phyloP scores from a whole-genome alignment of 2,797 vertebrate species.

The Merluccius polli region DNA sequence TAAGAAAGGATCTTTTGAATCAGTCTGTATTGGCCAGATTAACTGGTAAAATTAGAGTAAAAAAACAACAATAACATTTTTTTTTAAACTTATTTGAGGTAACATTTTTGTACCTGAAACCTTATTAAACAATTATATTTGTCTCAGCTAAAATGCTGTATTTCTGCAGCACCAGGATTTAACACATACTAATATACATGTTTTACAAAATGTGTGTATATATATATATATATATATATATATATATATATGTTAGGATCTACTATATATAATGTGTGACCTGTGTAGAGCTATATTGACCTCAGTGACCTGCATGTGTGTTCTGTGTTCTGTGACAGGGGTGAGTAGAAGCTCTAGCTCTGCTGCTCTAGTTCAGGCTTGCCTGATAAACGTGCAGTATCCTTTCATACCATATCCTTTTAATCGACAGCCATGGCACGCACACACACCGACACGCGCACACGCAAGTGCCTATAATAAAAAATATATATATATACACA shows the following conservation, averaged over 20 bases:
- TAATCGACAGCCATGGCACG: constrained; percentile 18
- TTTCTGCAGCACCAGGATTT: background rate
- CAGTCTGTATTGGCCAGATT: background rate
- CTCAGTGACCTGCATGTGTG: constrained; percentile 43
- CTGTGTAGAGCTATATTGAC: background rate
- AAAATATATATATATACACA: too few species aligned
- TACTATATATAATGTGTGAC: background rate
- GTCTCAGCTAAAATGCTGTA: background rate
- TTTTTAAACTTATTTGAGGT: background rate
- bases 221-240: background rate
- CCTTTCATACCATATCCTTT: constrained; percentile 78
- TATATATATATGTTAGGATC: background rate
- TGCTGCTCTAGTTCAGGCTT: constrained; percentile 69
- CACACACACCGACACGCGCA: constrained; percentile 8
- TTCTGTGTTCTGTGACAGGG: constrained; percentile 75
- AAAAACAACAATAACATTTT: too few species aligned
- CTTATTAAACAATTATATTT: background rate
- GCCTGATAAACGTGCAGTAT: constrained; percentile 75
- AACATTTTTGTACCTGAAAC: background rate
- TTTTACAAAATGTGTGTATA: background rate
- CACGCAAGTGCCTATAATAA: background rate
- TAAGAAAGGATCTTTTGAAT: background rate
- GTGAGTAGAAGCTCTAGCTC: constrained; percentile 83
- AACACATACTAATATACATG: background rate
- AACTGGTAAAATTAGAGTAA: background rate